Evolutionary conservation across 1,140 invertebrate species (phyloP), one percentile per base, ranked within the genome.

Genomic region (Maniola jurtina): DNA sequence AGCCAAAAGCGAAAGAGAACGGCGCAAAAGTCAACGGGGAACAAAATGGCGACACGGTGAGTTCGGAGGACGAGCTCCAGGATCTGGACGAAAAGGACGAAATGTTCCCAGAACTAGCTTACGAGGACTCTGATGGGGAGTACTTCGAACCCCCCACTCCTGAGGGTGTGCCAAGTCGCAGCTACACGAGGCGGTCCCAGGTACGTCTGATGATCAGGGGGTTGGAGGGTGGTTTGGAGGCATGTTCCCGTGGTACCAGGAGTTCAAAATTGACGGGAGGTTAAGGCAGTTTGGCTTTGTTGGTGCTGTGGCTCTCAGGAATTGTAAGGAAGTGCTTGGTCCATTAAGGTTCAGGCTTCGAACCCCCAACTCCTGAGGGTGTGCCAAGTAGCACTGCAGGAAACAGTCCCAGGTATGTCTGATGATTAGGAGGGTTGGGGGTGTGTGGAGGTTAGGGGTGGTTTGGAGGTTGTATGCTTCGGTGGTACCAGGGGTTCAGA

Each of bases 21-120:
- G 83, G 85, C 55, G 62, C 72, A 9, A 64, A 72, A 40, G 61
- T 57, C 65, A 82, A 83, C 76, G 80, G 81, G 13, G 76, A 75
- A 13, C 61, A 71, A 11, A 72, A 73, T 52, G 79, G 73, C 64
- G 78, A 72, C 65, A 78, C 77, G 73, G 86, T 79, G 72, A 84
- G 83, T 77, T 79, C 79, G 34, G 83, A 81, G 47, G 78, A 82
- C 57, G 79, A 79, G 48, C 77, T 79, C 34, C 77, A 80, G 40
- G 81, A 80, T 42, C 65, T 54, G 33, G 66, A 66, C n/a, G 42
- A 45, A 15, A 70, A 75, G 4, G 86, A 87, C 68, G 80, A 87
- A 61, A 68, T 81, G 76, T 89, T 88, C 80, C 87, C 87, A 3
- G 87, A 89, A 61, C 77, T 89, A 15, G 74, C 83, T 5, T 89